phyloP scores from a whole-genome alignment of 2,113 vertebrate genomes.

The Cnemophilus loriae region DNA sequence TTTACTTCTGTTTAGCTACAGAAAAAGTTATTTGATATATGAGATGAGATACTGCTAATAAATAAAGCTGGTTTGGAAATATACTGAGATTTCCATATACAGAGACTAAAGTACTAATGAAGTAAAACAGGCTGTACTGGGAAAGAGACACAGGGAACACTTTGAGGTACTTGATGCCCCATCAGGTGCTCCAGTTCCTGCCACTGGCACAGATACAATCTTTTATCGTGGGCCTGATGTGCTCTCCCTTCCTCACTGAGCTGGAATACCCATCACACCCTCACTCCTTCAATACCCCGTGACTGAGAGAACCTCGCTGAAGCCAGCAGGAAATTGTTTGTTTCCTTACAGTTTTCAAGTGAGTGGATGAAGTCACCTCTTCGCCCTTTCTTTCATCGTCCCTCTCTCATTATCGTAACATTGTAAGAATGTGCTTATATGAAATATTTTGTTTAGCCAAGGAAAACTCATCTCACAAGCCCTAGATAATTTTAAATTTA shows the following conservation, averaged over 20 bases:
- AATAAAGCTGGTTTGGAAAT: not conserved
- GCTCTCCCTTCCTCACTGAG: not conserved
- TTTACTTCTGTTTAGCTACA: not conserved
- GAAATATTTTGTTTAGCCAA: not conserved
- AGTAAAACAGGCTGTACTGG: not conserved
- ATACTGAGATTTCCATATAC: not conserved
- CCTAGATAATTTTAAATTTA: not conserved
- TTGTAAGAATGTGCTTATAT: not conserved
- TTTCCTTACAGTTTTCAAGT: not conserved
- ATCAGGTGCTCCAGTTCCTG: not conserved
- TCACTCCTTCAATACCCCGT: not conserved
- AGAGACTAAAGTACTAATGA: not conserved
- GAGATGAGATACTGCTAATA: not conserved
- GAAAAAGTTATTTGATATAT: not conserved
- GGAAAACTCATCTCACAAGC: not conserved
- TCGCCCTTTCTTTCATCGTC: not conserved
- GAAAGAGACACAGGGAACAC: not conserved
- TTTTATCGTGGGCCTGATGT: not conserved
- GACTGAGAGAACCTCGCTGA: not conserved
- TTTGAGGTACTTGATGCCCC: not conserved
- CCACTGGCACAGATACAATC: not conserved
- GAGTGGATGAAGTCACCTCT: not conserved
- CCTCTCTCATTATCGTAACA: not conserved
- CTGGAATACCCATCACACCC: not conserved
- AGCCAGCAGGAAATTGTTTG: not conserved